Conservation (phyloP, 1,140 invertebrate genomes). For the Acromyrmex echinatior region DNA sequence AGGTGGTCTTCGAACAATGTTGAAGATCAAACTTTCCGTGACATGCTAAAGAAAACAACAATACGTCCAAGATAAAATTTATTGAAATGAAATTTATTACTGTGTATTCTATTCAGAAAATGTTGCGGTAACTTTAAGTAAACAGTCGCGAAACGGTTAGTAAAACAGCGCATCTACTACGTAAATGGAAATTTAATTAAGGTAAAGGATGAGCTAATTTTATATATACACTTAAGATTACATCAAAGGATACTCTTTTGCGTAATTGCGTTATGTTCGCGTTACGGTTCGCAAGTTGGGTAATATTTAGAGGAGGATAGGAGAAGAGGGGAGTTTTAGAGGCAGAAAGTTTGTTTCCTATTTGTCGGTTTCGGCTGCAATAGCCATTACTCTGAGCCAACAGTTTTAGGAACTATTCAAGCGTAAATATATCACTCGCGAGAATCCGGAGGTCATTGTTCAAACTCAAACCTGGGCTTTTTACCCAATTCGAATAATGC, state of each 20-base stretch:
- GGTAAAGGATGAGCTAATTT: slow-evolving; percentile 31
- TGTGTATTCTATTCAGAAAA: background rate
- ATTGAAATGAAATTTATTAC: slow-evolving; percentile 20
- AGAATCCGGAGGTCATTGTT: slow-evolving; percentile 44
- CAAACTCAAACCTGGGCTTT: slow-evolving; percentile 41
- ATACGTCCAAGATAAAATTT: background rate
- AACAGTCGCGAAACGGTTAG: slow-evolving; percentile 9
- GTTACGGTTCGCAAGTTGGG: background rate
- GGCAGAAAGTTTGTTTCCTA: slow-evolving; percentile 51
- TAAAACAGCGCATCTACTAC: background rate
- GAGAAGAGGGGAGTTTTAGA: slow-evolving; percentile 14
- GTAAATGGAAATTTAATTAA: slow-evolving; percentile 45
- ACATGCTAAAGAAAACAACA: background rate
- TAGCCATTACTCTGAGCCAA: slow-evolving; percentile 46
- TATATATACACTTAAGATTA: slow-evolving; percentile 23
- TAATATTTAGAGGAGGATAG: slow-evolving; percentile 47
- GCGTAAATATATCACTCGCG: slow-evolving; percentile 45
- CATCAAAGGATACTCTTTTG: slow-evolving; percentile 19
- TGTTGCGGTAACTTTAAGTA: background rate
- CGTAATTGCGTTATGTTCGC: slow-evolving; percentile 12
- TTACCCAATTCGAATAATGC: slow-evolving; percentile 9
- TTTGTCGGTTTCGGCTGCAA: slow-evolving; percentile 52
- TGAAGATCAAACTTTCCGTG: background rate
- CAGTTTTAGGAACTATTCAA: slow-evolving; percentile 53
- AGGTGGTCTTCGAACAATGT: background rate